These are phyloP conservation scores for Pantherophis alleghaniensis DNA, from an alignment of 2,797 vertebrate genomes.

Conservation along the genomic window DNA sequence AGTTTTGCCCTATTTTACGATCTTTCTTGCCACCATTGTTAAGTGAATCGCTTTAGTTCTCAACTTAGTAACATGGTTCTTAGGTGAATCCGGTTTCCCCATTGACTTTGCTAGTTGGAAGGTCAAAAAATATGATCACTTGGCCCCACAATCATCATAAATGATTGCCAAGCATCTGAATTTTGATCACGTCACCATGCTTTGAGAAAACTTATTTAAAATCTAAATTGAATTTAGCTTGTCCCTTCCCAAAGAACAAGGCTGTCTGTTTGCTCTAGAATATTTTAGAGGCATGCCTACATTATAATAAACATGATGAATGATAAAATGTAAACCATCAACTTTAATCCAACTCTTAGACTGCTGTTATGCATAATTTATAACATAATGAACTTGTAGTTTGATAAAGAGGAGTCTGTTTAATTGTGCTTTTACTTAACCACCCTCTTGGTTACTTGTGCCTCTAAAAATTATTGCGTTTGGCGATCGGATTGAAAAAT, in stretches of 20 bases:
- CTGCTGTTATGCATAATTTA: constrained; percentile 47
- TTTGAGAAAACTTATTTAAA: constrained; percentile 24
- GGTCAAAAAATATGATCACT: neutral
- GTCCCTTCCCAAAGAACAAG: neutral
- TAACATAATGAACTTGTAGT: constrained; percentile 36
- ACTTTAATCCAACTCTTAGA: constrained; percentile 40
- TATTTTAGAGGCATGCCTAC: neutral
- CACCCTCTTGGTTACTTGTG: neutral
- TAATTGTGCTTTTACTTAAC: constrained; percentile 22
- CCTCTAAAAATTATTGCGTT: neutral
- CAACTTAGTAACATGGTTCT: neutral
- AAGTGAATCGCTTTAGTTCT: neutral
- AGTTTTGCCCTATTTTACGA: neutral
- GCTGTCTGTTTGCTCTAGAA: neutral
- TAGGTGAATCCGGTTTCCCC: neutral
- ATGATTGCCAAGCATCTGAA: neutral
- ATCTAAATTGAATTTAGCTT: constrained; percentile 21
- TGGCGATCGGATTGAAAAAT: neutral
- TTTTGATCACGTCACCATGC: neutral
- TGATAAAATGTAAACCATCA: constrained; percentile 20
- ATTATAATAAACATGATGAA: constrained; percentile 21
- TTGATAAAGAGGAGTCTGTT: constrained; percentile 51
- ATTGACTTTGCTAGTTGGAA: neutral
- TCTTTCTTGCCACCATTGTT: neutral
- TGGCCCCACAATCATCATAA: neutral